These are phyloP conservation scores for Drosophila serrata DNA, from an alignment of 1,140 invertebrate genomes.

Conservation along the genomic window DNA sequence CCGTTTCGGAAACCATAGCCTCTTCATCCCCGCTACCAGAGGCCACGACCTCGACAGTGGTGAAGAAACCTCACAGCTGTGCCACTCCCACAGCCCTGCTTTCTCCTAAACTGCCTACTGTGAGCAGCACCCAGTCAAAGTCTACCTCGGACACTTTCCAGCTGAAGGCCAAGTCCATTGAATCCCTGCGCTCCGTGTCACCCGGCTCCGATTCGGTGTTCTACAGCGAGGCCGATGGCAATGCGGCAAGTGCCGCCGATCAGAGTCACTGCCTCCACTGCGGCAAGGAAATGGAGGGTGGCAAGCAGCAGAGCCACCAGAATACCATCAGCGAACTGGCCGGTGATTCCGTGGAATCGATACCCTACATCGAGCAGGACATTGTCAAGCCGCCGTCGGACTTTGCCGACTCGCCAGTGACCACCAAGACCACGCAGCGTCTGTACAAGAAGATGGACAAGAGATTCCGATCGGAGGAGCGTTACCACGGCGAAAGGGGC, in stretches of 20 bases:
- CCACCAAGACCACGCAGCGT: constrained; percentile 86
- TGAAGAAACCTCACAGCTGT: constrained; percentile 57
- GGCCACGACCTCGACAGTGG: neutral
- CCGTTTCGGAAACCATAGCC: constrained; percentile 32
- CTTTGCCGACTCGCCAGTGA: constrained; percentile 93
- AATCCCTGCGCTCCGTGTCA: constrained; percentile 93
- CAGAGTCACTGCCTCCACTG: constrained; percentile 91
- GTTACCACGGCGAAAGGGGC: constrained; percentile 87
- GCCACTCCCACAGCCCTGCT: constrained; percentile 65
- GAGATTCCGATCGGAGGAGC: constrained; percentile 92
- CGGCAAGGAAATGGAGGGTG: constrained; percentile 90
- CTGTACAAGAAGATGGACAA: constrained; percentile 94
- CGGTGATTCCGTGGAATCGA: constrained; percentile 83
- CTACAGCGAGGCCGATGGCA: constrained; percentile 91
- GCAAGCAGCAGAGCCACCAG: constrained; percentile 43
- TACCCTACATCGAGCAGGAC: constrained; percentile 85
- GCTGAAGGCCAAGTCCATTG: constrained; percentile 93
- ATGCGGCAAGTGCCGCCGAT: constrained; percentile 65
- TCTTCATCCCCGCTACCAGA: constrained; percentile 23
- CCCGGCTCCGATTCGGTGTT: constrained; percentile 95
- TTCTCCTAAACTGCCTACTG: constrained; percentile 53
- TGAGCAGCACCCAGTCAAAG: constrained; percentile 58
- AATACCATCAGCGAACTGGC: constrained; percentile 86
- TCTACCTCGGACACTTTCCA: constrained; percentile 86
- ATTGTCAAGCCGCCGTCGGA: constrained; percentile 94